phyloP scores from a whole-genome alignment of 1,140 invertebrate genomes.

The Liolophura sinensis region DNA sequence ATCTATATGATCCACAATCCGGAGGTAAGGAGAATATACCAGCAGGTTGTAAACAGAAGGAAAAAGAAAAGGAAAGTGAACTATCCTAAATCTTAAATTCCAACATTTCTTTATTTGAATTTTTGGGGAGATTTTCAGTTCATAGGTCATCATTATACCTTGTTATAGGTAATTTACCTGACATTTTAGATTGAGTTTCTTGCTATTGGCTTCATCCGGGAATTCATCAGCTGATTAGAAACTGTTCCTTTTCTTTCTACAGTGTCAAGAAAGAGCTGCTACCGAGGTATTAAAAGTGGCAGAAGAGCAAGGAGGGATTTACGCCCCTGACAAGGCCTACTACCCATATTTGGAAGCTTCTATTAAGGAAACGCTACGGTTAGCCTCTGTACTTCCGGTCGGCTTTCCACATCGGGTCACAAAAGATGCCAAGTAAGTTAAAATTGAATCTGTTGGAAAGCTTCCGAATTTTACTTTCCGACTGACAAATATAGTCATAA shows the following conservation, averaged over 20 bases:
- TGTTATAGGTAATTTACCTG: too few species aligned
- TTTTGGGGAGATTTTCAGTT: too few species aligned
- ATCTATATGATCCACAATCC: constrained; percentile 26
- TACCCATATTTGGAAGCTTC: constrained; percentile 23
- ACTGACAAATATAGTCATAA: not conserved
- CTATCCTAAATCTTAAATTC: too few species aligned
- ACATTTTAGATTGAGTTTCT: not conserved
- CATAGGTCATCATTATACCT: too few species aligned
- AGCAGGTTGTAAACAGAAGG: too few species aligned
- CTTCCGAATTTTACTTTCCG: not conserved
- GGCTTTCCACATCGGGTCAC: constrained; percentile 25
- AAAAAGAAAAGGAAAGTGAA: too few species aligned
- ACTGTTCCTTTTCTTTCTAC: not conserved
- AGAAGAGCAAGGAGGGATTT: constrained; percentile 4
- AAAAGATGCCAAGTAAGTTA: constrained; percentile 20
- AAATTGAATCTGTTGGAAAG: not conserved
- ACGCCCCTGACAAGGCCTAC: constrained; percentile 16
- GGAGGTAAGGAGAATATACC: constrained; percentile 15
- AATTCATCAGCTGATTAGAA: not conserved
- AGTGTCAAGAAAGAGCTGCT: constrained; percentile 28
- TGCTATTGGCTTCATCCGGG: not conserved
- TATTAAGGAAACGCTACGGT: constrained; percentile 24
- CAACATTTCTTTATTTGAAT: too few species aligned
- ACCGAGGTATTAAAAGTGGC: constrained; percentile 15
- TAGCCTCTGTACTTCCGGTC: constrained; percentile 21